These are phyloP conservation scores for Parnassius smintheus DNA, from an alignment of 2,888 invertebrate species.

Conservation along the genomic window DNA sequence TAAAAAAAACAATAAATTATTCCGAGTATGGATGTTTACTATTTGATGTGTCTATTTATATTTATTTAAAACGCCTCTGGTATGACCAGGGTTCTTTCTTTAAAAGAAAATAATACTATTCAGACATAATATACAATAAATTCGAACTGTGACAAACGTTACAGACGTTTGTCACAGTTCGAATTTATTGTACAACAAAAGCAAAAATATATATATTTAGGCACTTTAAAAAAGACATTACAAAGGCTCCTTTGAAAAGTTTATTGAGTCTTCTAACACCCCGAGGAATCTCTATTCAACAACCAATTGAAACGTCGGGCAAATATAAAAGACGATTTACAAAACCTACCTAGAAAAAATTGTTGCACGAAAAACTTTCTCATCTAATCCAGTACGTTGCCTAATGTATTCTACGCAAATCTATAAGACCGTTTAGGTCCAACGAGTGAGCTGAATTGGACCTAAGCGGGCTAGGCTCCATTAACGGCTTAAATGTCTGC, in stretches of 20 bases:
- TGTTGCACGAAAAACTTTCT: background rate
- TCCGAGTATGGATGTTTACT: too few species aligned
- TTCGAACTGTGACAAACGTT: too few species aligned
- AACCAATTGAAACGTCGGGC: background rate
- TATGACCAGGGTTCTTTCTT: too few species aligned
- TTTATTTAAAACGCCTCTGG: too few species aligned
- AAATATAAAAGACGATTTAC: background rate
- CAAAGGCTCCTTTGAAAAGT: background rate
- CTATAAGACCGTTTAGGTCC: slow-evolving; percentile 14
- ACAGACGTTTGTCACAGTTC: too few species aligned
- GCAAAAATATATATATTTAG: too few species aligned
- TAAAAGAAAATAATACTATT: too few species aligned
- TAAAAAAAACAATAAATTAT: too few species aligned
- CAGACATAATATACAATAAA: too few species aligned
- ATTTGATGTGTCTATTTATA: too few species aligned
- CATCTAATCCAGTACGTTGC: background rate
- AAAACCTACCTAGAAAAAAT: background rate
- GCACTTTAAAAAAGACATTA: too few species aligned
- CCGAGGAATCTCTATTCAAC: background rate
- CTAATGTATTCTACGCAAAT: slow-evolving; percentile 17
- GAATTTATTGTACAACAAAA: too few species aligned
- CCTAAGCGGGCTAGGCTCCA: slow-evolving; percentile 21
- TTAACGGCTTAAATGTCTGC: slow-evolving; percentile 24
- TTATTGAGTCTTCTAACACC: background rate
- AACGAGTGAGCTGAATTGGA: slow-evolving; percentile 13